Conservation (phyloP, 2,113 vertebrate genomes). For the Heloderma charlesbogerti region DNA sequence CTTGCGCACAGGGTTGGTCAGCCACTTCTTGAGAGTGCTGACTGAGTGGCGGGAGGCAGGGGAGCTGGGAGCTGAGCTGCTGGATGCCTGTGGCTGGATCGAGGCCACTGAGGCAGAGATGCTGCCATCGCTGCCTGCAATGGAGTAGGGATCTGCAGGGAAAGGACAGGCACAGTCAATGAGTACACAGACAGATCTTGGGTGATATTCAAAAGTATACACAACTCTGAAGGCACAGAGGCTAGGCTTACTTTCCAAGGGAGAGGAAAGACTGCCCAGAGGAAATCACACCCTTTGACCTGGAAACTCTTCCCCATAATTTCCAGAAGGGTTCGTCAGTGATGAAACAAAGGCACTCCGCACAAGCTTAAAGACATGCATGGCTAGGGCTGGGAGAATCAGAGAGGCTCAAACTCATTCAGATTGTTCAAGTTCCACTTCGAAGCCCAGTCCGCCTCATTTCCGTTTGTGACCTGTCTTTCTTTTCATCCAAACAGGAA, state of each 20-base stretch:
- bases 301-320: background rate
- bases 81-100: conserved; percentile 83
- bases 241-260: background rate
- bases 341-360: background rate
- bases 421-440: too few species aligned
- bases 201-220: background rate
- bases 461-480: too few species aligned
- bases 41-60: conserved; percentile 85
- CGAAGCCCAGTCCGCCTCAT: too few species aligned
- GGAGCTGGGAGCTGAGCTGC: conserved; percentile 87
- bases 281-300: background rate
- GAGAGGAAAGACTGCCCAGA: background rate
- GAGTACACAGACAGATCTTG: background rate
- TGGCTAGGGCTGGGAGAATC: background rate
- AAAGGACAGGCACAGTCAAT: background rate
- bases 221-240: background rate
- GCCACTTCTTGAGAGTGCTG: conserved; percentile 88
- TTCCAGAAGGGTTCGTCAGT: background rate
- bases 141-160: conserved; percentile 87
- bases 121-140: conserved; percentile 90
- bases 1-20: conserved; percentile 87
- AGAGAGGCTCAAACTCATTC: too few species aligned
- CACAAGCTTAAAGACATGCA: background rate
- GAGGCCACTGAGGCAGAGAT: conserved; percentile 90
- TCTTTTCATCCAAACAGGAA: too few species aligned